A percentile compares a stretch with the other conserved stretches of the same genome.
These are phyloP conservation scores for Ophion ellenae DNA, from an alignment of 2,888 invertebrate species.

Conservation along the genomic window DNA sequence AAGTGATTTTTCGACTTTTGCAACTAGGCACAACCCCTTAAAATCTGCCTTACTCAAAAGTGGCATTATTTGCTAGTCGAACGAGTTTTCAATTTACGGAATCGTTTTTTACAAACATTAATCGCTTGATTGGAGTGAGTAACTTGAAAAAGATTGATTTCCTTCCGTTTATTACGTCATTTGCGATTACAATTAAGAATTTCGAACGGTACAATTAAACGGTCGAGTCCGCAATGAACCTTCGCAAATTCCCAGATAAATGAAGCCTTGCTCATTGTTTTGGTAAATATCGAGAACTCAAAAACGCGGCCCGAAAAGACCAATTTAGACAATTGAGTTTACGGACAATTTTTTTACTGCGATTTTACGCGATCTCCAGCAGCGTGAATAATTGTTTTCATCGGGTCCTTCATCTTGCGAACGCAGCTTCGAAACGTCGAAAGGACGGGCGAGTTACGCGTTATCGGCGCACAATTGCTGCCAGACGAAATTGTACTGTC, in stretches of 20 bases:
- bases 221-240: too few relatives aligned
- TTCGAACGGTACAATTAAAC: too few relatives aligned
- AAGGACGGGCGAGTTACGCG: neutral
- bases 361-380: neutral
- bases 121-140: neutral
- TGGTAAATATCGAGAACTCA: too few relatives aligned
- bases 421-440: slow-evolving; percentile 4
- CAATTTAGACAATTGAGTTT: too few relatives aligned
- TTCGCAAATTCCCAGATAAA: too few relatives aligned
- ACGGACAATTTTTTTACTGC: neutral
- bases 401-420: neutral
- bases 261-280: too few relatives aligned
- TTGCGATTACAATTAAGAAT: too few relatives aligned
- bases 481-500: slow-evolving; percentile 2
- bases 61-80: slow-evolving; percentile 22
- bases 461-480: neutral
- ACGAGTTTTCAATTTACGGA: neutral
- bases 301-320: too few relatives aligned
- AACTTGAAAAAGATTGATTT: neutral
- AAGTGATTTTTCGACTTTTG: too few relatives aligned
- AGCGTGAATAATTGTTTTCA: neutral
- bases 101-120: slow-evolving; percentile 14
- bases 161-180: neutral
- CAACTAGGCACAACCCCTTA: neutral
- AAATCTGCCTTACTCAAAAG: slow-evolving; percentile 27